Evolutionary conservation across 2,888 invertebrate genomes (phyloP).

Genomic region (Eupithecia pulchellata): DNA sequence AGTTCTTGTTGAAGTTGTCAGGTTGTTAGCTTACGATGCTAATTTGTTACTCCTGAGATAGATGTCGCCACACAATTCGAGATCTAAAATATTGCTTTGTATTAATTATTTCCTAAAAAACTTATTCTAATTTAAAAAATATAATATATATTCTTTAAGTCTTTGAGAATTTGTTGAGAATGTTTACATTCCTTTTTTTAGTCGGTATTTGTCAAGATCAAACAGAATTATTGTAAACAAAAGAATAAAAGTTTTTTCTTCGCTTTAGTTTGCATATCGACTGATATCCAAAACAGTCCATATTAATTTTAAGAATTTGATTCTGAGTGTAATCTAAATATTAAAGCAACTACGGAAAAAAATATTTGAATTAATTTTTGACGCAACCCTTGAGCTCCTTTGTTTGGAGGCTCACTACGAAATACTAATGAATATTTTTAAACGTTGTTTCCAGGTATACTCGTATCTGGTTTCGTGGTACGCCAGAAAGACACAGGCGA

Average conservation of each 20-base stretch:
- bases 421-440: background rate
- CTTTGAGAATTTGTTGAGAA: too few relatives aligned
- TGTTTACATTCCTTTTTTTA: too few relatives aligned
- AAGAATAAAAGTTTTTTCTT: background rate
- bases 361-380: too few relatives aligned
- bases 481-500: constrained; percentile 86
- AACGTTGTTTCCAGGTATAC: constrained; percentile 82
- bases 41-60: background rate
- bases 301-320: too few relatives aligned
- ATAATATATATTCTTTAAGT: too few relatives aligned
- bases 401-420: too few relatives aligned
- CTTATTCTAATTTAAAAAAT: too few relatives aligned
- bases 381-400: too few relatives aligned
- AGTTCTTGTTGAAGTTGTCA: background rate
- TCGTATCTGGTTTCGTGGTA: constrained; percentile 93
- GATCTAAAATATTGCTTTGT: background rate
- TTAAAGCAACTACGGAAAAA: too few relatives aligned
- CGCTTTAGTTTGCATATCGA: background rate
- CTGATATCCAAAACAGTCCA: too few relatives aligned
- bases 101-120: too few relatives aligned
- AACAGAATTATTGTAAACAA: background rate
- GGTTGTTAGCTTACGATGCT: background rate
- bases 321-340: too few relatives aligned
- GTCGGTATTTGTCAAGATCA: background rate
- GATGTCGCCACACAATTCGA: background rate